These are phyloP conservation scores for Hapalemur alaotrensis DNA, from an alignment of 2,797 vertebrate genomes.

Conservation along the genomic window DNA sequence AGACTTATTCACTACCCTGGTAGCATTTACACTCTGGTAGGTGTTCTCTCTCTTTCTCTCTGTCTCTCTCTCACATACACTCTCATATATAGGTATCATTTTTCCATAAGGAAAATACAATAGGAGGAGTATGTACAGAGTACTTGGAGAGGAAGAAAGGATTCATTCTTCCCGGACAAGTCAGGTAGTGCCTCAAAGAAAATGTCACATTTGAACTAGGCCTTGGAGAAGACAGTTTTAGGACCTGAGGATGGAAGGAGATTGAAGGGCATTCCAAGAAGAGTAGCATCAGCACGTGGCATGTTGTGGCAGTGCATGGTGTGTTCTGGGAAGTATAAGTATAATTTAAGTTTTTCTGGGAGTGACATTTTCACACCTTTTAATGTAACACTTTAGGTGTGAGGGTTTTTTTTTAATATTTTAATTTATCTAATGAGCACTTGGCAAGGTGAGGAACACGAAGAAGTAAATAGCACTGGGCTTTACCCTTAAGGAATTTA, in stretches of 20 bases:
- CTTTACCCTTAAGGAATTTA: background rate
- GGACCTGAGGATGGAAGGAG: background rate
- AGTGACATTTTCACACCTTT: background rate
- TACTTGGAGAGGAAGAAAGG: background rate
- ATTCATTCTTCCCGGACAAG: background rate
- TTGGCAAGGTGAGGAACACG: background rate
- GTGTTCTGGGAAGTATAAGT: background rate
- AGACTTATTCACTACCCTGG: background rate
- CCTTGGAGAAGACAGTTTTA: background rate
- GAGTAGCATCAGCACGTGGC: background rate
- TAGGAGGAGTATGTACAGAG: background rate
- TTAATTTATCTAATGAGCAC: background rate
- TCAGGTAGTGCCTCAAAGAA: background rate
- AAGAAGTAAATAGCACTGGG: background rate
- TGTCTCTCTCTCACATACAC: background rate
- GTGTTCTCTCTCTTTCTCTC: background rate
- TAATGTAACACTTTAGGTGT: background rate
- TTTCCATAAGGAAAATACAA: background rate
- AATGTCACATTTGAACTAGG: background rate
- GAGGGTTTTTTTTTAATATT: background rate
- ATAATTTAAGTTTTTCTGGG: background rate
- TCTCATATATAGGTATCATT: background rate
- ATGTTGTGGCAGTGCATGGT: background rate
- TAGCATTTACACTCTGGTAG: background rate
- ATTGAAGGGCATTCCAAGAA: background rate